Base-by-base conservation (phyloP, 2,113 vertebrate genomes). In the Clarias macrocephalus region DNA sequence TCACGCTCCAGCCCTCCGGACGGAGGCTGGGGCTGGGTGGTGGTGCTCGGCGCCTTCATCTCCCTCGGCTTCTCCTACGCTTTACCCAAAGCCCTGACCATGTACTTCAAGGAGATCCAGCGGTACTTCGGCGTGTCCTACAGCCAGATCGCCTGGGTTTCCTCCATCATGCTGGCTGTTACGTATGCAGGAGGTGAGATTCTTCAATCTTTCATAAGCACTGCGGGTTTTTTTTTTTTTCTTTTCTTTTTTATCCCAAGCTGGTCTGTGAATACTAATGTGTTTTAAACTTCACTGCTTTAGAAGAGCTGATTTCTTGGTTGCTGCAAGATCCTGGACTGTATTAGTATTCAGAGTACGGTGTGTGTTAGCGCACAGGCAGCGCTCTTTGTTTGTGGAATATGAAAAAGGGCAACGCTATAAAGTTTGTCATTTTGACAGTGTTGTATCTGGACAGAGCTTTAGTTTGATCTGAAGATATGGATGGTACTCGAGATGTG, bases 81-180 rank as follows among this genome's bases (percentile, higher is more conserved):
- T 62, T 96, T 96, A n/a, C 94, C 95, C 56, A 97, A 97, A 94
- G 92, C 91, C 65, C 68, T 96, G 54, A 95, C 95, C 83, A 95
- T 95, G 89, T 97, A 96, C 94, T 97, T 92, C 92, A 95, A 94
- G 90, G 95, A 96, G 83, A 96, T 97, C 90, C 95, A 97, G 89
- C 91, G 91, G 80, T 95, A 96, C 88, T 94, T 98, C 90, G 91
- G 89, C 25, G 93, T 93, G 5, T 95, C 94, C 68, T 96, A 90
- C 93, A 95, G 95, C 83, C 93, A 95, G 87, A 92, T 97, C 19
- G 94, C 95, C 0, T 96, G 93, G 94, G 91, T 96, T 77, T 95
- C 95, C 79, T 97, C 95, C 2, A 94, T 96, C 91, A 96, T 96
- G 94, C 84, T 96, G 80, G 96, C 95, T 59, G 93, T 89, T 10